phyloP scores from a whole-genome alignment of 2,113 vertebrate genomes.

The Callipepla californica region DNA sequence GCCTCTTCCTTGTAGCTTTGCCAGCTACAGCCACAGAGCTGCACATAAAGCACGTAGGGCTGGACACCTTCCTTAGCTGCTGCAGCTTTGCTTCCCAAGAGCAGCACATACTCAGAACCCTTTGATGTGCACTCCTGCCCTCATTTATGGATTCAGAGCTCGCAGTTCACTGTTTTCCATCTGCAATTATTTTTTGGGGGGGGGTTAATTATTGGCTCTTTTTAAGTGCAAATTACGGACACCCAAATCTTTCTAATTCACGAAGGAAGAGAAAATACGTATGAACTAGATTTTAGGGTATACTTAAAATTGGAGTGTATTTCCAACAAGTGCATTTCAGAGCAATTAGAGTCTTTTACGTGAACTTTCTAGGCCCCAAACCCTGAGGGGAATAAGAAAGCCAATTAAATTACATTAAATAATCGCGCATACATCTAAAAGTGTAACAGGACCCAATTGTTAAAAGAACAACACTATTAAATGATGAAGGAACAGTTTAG shows the following conservation, averaged over 20 bases:
- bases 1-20: not conserved
- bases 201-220: constrained; percentile 68
- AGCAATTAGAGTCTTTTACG: constrained; percentile 82
- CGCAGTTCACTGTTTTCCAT: not conserved
- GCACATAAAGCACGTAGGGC: not conserved
- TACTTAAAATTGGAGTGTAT: constrained; percentile 55
- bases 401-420: constrained; percentile 84
- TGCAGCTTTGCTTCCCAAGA: constrained; percentile 10
- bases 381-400: constrained; percentile 76
- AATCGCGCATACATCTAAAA: constrained; percentile 78
- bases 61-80: not conserved
- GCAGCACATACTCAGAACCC: not conserved
- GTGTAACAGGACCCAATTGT: constrained; percentile 72
- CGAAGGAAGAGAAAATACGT: constrained; percentile 59
- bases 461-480: constrained; percentile 72
- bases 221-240: constrained; percentile 73
- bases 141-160: constrained; percentile 41
- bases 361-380: constrained; percentile 75
- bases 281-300: constrained; percentile 67
- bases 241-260: constrained; percentile 37
- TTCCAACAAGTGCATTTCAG: constrained; percentile 74
- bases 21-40: not conserved
- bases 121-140: constrained; percentile 65
- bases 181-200: constrained; percentile 60
- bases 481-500: constrained; percentile 56